Conservation (phyloP, 2,113 vertebrate species). For the Ranitomeya variabilis region DNA sequence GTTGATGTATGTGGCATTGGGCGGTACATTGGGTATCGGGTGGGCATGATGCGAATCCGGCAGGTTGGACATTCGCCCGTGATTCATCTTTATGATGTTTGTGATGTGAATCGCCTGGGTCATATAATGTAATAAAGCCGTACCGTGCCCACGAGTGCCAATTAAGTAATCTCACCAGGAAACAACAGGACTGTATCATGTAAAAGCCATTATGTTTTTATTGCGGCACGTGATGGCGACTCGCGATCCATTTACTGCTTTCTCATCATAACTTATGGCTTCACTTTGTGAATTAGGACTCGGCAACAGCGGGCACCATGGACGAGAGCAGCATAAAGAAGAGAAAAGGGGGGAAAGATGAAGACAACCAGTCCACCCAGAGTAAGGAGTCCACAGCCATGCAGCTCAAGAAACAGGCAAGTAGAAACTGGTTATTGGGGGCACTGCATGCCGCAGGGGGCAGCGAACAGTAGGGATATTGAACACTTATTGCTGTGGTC, state of each 20-base stretch:
- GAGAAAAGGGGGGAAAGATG: conserved; percentile 53
- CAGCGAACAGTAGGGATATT: too few relatives aligned
- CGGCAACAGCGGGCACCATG: conserved; percentile 62
- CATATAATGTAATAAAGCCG: not conserved
- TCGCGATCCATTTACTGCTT: not conserved
- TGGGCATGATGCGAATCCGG: not conserved
- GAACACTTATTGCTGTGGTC: too few relatives aligned
- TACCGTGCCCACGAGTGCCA: too few relatives aligned
- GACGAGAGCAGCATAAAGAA: conserved; percentile 61
- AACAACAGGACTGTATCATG: not conserved
- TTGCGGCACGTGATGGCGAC: not conserved
- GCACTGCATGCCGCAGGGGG: too few relatives aligned
- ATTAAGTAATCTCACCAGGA: not conserved
- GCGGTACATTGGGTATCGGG: not conserved
- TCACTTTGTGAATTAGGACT: not conserved
- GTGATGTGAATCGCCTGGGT: not conserved
- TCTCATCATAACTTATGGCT: not conserved
- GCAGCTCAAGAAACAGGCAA: conserved; percentile 74
- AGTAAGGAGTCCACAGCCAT: conserved; percentile 61
- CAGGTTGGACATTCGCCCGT: not conserved
- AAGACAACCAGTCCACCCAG: conserved; percentile 60
- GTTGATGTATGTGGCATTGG: not conserved
- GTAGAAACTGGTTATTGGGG: not conserved
- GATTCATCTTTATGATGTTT: not conserved
- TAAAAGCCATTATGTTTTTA: not conserved